phyloP scores from a whole-genome alignment of 1,140 invertebrate genomes.

The Drosophila virilis region DNA sequence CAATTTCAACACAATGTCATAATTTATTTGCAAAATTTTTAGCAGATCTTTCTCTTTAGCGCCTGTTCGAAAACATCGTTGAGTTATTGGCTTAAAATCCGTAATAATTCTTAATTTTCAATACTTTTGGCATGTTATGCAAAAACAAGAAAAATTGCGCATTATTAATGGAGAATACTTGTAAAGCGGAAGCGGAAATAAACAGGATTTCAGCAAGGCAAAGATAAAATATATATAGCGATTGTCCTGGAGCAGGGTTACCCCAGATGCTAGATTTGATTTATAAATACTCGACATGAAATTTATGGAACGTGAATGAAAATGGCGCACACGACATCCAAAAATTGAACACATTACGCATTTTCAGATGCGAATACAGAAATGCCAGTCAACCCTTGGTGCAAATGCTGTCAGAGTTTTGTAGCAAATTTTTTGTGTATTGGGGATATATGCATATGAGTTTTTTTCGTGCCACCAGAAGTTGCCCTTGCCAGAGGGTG shows the following conservation, averaged over 20 bases:
- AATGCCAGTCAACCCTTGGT: conserved; percentile 15
- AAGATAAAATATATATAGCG: conserved; percentile 40
- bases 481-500: conserved; percentile 2
- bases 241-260: conserved; percentile 6
- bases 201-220: conserved; percentile 37
- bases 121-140: conserved; percentile 44
- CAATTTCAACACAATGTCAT: too few species aligned
- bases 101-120: conserved; percentile 57
- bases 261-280: conserved; percentile 50
- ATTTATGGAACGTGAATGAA: conserved; percentile 62
- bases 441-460: conserved; percentile 37
- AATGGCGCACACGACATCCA: conserved; percentile 35
- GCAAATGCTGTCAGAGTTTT: neutral
- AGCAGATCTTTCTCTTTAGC: too few species aligned
- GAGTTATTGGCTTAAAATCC: conserved; percentile 39
- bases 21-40: too few species aligned
- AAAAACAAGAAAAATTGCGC: conserved; percentile 14
- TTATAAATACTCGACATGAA: conserved; percentile 67
- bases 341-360: conserved; percentile 15
- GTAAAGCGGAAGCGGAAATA: conserved; percentile 52
- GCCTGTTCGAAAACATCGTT: neutral
- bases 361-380: neutral
- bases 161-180: conserved; percentile 60
- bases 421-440: conserved; percentile 18
- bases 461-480: conserved; percentile 1